Evolutionary conservation across 2,113 vertebrate species (phyloP), one percentile per base, ranked within the genome.

Genomic region (Mixornis gularis): DNA sequence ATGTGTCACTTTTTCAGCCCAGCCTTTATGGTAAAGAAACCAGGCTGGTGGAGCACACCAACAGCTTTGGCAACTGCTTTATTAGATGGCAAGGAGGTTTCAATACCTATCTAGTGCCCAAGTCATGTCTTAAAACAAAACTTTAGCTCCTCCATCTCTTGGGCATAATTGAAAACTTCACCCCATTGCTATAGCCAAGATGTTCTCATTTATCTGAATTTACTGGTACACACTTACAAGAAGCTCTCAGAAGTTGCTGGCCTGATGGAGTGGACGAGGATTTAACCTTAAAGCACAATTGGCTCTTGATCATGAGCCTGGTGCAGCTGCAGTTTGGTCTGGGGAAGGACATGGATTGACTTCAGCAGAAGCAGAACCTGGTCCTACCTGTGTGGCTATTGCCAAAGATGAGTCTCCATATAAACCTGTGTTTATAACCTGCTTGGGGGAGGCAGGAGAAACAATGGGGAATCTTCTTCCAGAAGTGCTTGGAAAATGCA

Each of bases 1-100:
- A 78, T 34, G 70, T 91, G 85, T 91, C 87, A 72, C 68, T 78
- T 79, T 91, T 92, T 92, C 80, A 85, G 87, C 44, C 92, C 91
- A 91, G 80, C 89, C 87, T 79, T 91, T 93, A 55, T 79, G n/a
- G 9, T 93, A 79, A 72, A 87, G 78, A 92, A 81, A 89, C 65
- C 80, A 55, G 95, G 86, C 91, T 96, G 92, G 65, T 94, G 89
- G 87, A 92, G 87, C 95, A 79, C 78, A 80, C 77, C 91, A 91
- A 63, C 74, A 89, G 89, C 85, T 91, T 96, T 93, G 60, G 85
- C 92, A 94, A 95, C 91, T 82, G 68, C 70, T 87, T 82, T 69
- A 18, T 89, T 82, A 87, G 55, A 41, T 70, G 52, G 20, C 81
- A 80, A 79, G 64, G 71, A 85, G 64, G 52, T 92, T 93, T 83